Percentiles rank a stretch among this genome's conserved stretches.
Conservation (phyloP, 64 coral and sea anemone species). For the Pachyseris speciosa region DNA sequence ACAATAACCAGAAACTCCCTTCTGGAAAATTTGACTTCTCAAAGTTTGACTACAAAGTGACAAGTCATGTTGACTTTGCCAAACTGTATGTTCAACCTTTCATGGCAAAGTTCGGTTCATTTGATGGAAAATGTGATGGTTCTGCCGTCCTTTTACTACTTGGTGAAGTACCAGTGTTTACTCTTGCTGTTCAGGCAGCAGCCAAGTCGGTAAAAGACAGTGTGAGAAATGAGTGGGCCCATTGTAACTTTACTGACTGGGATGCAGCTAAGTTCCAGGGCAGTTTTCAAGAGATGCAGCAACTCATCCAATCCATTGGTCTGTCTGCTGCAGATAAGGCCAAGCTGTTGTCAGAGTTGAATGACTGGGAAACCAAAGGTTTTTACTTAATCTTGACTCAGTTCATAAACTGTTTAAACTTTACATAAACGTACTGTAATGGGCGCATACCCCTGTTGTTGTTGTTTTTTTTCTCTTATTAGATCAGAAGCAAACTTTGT, state of each 20-base stretch:
- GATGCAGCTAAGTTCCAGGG: too few relatives aligned
- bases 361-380: neutral
- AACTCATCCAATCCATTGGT: neutral
- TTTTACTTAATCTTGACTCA: neutral
- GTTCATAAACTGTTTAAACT: too few relatives aligned
- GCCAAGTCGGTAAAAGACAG: slow-evolving; percentile 8
- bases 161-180: slow-evolving; percentile 1
- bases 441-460: too few relatives aligned
- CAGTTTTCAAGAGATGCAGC: slow-evolving; percentile 38
- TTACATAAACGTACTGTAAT: too few relatives aligned
- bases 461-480: too few relatives aligned
- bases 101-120: slow-evolving; percentile 37
- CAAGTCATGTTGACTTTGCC: too few relatives aligned
- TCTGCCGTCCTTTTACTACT: slow-evolving; percentile 25
- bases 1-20: neutral
- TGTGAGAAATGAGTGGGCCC: too few relatives aligned
- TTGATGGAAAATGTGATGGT: slow-evolving; percentile 18
- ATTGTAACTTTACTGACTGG: too few relatives aligned
- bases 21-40: neutral
- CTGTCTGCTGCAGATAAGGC: neutral
- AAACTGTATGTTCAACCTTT: slow-evolving; percentile 39
- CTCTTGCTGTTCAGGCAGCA: neutral
- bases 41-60: slow-evolving; percentile 38
- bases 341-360: too few relatives aligned
- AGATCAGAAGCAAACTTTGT: too few relatives aligned